Percentiles rank a stretch among this genome's conserved stretches.
Conservation (phyloP, 2,797 vertebrate genomes). For the Emydoidea blandingii region DNA sequence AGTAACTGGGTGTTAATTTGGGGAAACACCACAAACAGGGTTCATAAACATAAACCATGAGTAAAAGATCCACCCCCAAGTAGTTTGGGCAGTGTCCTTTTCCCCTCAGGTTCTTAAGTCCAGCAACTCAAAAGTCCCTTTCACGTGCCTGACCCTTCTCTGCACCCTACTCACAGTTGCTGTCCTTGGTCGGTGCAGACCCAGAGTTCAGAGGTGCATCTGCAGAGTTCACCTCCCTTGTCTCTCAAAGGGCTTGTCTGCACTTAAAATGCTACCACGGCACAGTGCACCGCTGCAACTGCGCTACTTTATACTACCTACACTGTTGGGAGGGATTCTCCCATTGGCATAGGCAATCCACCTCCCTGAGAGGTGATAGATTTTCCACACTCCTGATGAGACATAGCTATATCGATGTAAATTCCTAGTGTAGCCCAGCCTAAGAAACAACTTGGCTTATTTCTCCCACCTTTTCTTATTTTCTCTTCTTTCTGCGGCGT, state of each 20-base stretch:
- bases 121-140: too few relatives aligned
- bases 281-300: background rate
- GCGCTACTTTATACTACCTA: too few relatives aligned
- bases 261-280: background rate
- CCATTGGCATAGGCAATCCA: background rate
- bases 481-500: background rate
- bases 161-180: too few relatives aligned
- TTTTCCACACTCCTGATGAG: background rate
- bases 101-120: too few relatives aligned
- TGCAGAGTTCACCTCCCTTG: background rate
- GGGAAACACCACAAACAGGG: too few relatives aligned
- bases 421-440: background rate
- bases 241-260: background rate
- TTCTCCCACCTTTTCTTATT: background rate
- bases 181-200: too few relatives aligned
- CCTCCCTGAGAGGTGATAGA: background rate
- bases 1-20: too few relatives aligned
- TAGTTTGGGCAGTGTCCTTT: too few relatives aligned
- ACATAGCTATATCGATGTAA: background rate
- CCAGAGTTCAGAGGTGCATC: too few relatives aligned
- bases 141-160: too few relatives aligned
- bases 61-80: too few relatives aligned
- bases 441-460: background rate
- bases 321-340: background rate
- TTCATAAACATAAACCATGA: too few relatives aligned